phyloP scores from a whole-genome alignment of 2,113 vertebrate species.

The Burhinus bistriatus region DNA sequence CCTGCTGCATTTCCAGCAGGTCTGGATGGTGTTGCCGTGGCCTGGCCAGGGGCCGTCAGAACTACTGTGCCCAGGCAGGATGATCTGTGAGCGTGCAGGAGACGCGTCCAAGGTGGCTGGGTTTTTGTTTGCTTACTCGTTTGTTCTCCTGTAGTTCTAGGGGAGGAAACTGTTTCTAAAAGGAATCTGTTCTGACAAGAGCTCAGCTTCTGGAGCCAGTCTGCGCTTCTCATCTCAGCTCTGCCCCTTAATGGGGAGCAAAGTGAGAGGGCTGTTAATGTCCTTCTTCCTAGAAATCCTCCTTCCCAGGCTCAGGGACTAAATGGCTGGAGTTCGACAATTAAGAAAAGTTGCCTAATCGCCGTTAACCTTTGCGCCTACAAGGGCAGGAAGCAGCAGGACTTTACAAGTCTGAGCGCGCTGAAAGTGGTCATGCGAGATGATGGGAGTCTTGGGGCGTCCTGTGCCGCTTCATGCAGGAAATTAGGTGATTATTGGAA shows the following conservation, averaged over 20 bases:
- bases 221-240: background rate
- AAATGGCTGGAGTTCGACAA: background rate
- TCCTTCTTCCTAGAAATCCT: background rate
- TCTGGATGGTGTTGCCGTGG: background rate
- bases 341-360: background rate
- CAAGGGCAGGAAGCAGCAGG: slow-evolving; percentile 44
- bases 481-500: slow-evolving; percentile 52
- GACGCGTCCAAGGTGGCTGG: background rate
- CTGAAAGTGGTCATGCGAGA: slow-evolving; percentile 21
- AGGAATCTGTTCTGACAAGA: background rate
- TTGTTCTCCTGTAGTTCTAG: background rate
- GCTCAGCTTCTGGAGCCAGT: background rate
- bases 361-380: background rate
- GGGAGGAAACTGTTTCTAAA: background rate
- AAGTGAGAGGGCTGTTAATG: background rate
- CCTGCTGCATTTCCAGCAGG: slow-evolving; percentile 30
- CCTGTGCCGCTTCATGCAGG: slow-evolving; percentile 40
- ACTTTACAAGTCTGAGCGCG: background rate
- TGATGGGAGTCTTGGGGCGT: background rate
- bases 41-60: background rate
- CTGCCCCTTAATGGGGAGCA: background rate
- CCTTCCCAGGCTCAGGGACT: background rate
- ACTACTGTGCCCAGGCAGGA: background rate
- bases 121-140: background rate
- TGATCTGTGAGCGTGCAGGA: background rate